Evolutionary conservation across 2,113 vertebrate genomes (phyloP), one percentile per base, ranked within the genome.

Genomic region (Mormyrus iriodes): DNA sequence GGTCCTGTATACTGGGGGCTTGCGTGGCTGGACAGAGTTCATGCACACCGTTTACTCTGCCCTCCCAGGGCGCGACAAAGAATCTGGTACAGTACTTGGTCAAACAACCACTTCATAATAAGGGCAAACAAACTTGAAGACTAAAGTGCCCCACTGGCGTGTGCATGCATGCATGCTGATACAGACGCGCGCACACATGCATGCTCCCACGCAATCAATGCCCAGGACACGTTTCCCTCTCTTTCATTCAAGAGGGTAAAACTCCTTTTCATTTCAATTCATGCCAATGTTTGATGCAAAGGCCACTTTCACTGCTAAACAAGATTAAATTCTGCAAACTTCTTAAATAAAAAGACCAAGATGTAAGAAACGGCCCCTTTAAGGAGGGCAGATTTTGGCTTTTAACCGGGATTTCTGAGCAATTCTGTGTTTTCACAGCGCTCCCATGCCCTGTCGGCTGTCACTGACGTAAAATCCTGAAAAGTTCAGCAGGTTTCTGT

Each of bases 61-160:
- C 83, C 85, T 86, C 85, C 79, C 89, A 9, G 12, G 51, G 12
- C 53, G 24, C 2, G 39, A 84, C 19, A 12, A 52, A 55, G 17
- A 53, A 3, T n/a, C 48, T 51, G 10, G n/a, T 53, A 35, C 27
- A 35, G 27, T 53, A 52, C 4, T 27, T 8, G 51, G 85, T 39
- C 65, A 79, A 86, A 88, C 39, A n/a, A 53, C 85, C 85, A 48
- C 85, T 90, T 89, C 69, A 90, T 90, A 86, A 90, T 12, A 83
- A 92, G 88, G 82, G 86, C 88, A 93, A 90, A 91, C 90, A 91
- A 58, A n/a, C 51, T 83, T 88, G 91, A 89, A 88, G 88, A 90
- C 85, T 90, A 55, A 31, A 58, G 65, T 4, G 21, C 10, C 55
- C 55, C 44, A 4, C 31, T 84, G n/a, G 21, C 13, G 35, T 42